Conservation (phyloP, 2,797 vertebrate species). For the Silurus aristotelis region DNA sequence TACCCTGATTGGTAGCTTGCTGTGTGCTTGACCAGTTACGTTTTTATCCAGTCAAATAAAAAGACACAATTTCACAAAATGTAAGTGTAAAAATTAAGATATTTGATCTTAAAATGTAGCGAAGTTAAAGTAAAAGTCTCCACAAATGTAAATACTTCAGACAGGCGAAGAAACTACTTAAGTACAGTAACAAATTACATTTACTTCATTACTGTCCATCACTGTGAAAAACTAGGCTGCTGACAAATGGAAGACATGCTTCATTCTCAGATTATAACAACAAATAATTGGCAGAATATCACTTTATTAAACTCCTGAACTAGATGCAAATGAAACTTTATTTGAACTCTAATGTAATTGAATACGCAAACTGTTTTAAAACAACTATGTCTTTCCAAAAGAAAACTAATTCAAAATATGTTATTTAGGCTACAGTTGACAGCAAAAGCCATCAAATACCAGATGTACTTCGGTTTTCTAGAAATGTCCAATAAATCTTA, state of each 20-base stretch:
- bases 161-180: too few relatives aligned
- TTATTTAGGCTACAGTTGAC: background rate
- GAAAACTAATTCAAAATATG: background rate
- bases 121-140: too few relatives aligned
- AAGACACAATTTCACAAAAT: too few relatives aligned
- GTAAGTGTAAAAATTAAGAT: too few relatives aligned
- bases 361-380: background rate
- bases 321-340: background rate
- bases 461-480: background rate
- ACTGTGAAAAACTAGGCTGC: background rate
- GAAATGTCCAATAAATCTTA: background rate
- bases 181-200: too few relatives aligned
- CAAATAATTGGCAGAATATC: background rate
- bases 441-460: background rate
- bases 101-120: too few relatives aligned
- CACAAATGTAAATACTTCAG: too few relatives aligned
- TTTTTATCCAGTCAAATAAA: too few relatives aligned
- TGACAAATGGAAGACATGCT: background rate
- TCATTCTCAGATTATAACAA: background rate
- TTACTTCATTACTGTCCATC: too few relatives aligned
- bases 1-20: too few relatives aligned
- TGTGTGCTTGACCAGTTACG: too few relatives aligned
- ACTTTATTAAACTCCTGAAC: background rate
- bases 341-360: background rate
- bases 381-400: background rate